Evolutionary conservation across 1,140 invertebrate species (phyloP).

Genomic region (Papilio polyxenes): DNA sequence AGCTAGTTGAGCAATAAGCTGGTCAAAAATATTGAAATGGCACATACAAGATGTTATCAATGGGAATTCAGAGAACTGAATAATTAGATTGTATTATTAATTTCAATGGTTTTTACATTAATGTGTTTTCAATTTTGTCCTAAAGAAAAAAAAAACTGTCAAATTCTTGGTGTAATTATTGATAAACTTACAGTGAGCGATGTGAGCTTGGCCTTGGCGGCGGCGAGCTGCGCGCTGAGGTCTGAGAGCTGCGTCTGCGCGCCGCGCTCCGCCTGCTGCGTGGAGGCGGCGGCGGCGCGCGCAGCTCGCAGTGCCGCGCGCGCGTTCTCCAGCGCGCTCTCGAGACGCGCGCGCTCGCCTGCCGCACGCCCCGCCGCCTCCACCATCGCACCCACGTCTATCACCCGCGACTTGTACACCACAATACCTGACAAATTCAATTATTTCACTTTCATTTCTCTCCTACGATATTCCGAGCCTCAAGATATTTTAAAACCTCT

Average conservation of each 20-base stretch:
- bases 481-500: no score
- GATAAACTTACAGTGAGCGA: slow-evolving; percentile 56
- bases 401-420: slow-evolving; percentile 63
- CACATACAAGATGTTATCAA: no score
- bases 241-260: slow-evolving; percentile 59
- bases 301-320: slow-evolving; percentile 51
- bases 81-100: no score
- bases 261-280: slow-evolving; percentile 66
- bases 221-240: slow-evolving; percentile 53
- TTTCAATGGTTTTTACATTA: no score
- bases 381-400: slow-evolving; percentile 66
- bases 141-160: no score
- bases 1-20: no score
- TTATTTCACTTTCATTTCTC: no score
- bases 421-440: slow-evolving; percentile 55
- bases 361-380: slow-evolving; percentile 51
- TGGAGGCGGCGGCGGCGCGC: slow-evolving; percentile 60
- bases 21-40: no score
- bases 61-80: no score
- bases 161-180: no score
- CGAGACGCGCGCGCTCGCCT: slow-evolving; percentile 53
- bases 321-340: slow-evolving; percentile 53
- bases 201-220: slow-evolving; percentile 59
- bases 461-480: no score
- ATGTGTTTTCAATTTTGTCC: no score